phyloP scores from a whole-genome alignment of 2,888 invertebrate genomes.

The Oithona nana region DNA sequence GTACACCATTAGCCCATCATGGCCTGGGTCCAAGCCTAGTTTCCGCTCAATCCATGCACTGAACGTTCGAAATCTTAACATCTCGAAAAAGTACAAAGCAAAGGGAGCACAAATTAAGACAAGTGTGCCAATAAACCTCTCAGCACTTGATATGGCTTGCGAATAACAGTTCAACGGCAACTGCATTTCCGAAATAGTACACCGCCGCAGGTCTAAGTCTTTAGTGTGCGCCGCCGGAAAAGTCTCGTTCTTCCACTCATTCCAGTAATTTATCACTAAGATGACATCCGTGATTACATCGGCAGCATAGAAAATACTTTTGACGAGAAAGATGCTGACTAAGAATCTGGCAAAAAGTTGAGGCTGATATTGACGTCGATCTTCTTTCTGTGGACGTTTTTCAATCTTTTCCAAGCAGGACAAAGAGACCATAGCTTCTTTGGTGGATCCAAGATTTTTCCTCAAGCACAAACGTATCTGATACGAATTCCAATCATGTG shows the following conservation, averaged over 20 bases:
- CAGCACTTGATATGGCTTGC: neutral
- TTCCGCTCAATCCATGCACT: neutral
- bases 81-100: neutral
- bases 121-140: conserved; percentile 3
- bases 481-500: neutral
- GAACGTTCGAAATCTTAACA: neutral
- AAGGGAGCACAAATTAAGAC: neutral
- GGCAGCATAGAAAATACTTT: neutral
- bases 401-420: neutral
- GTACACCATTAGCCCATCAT: neutral
- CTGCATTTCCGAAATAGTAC: neutral
- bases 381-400: neutral
- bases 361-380: no score
- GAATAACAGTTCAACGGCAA: conserved; percentile 2
- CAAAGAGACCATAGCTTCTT: neutral
- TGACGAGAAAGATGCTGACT: no score
- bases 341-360: no score
- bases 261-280: neutral
- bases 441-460: neutral
- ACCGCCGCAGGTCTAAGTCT: neutral
- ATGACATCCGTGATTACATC: conserved; percentile 3
- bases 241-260: conserved; percentile 5
- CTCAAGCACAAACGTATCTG: neutral
- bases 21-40: neutral
- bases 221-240: neutral